phyloP scores from a whole-genome alignment of 2,113 vertebrate species.

The Ancistrus triradiatus region DNA sequence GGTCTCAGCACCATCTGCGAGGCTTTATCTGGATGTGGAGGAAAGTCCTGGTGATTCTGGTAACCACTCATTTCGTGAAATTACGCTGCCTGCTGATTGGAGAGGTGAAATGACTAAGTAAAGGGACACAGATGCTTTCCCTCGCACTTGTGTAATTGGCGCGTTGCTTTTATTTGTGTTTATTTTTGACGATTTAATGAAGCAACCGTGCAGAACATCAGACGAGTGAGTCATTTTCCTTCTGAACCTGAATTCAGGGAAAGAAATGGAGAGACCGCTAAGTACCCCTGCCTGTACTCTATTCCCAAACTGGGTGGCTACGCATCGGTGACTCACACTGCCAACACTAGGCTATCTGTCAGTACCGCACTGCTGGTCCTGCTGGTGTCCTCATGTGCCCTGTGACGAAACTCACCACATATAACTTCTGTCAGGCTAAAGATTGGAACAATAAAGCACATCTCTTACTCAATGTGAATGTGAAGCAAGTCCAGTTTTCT shows the following conservation, averaged over 20 bases:
- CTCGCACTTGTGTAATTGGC: constrained; percentile 64
- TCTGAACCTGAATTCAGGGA: constrained; percentile 9
- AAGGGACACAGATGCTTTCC: constrained; percentile 54
- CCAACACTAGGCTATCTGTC: constrained; percentile 16
- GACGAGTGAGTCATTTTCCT: constrained; percentile 51
- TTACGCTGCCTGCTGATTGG: constrained; percentile 67
- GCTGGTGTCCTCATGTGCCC: constrained; percentile 10
- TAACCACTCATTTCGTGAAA: constrained; percentile 65
- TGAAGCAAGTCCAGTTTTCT: too few species aligned
- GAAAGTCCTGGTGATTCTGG: constrained; percentile 47
- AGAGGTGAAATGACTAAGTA: constrained; percentile 64
- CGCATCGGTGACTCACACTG: neutral
- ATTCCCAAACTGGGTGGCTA: constrained; percentile 26
- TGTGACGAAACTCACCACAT: neutral
- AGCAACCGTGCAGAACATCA: constrained; percentile 61
- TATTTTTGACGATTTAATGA: constrained; percentile 70
- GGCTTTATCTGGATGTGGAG: constrained; percentile 42
- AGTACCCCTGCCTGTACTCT: constrained; percentile 18
- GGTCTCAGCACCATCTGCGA: constrained; percentile 42
- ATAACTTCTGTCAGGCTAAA: neutral
- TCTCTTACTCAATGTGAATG: too few species aligned
- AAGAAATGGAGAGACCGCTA: constrained; percentile 23
- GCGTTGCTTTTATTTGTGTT: constrained; percentile 68
- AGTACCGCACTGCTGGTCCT: neutral
- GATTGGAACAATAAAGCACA: neutral